Evolutionary conservation across 2,797 vertebrate genomes (phyloP).

Genomic region (Rousettus madagascariensis): DNA sequence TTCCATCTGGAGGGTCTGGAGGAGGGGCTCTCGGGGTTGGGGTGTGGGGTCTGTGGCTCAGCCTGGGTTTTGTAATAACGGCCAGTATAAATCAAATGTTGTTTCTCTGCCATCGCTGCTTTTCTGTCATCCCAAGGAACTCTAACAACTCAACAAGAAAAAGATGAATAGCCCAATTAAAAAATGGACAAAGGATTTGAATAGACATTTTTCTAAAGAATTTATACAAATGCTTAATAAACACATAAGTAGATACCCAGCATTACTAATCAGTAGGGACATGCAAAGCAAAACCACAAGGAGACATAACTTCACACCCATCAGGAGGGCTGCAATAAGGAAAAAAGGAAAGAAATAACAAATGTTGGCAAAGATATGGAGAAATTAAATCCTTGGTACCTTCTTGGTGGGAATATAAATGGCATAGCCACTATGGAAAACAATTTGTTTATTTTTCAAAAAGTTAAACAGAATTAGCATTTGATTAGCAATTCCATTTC

Average conservation of each 20-base stretch:
- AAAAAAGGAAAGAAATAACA: background rate
- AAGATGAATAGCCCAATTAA: background rate
- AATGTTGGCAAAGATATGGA: background rate
- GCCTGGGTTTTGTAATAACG: no score
- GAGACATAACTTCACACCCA: background rate
- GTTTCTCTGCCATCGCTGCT: no score
- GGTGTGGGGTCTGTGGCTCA: no score
- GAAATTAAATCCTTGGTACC: background rate
- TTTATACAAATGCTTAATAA: background rate
- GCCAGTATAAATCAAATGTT: no score
- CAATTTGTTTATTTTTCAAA: background rate
- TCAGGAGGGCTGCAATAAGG: background rate
- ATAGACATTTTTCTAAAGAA: background rate
- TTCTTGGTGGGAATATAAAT: background rate
- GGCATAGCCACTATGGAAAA: background rate
- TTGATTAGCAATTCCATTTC: background rate
- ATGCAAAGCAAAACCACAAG: background rate
- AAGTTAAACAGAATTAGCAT: background rate
- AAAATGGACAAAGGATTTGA: background rate
- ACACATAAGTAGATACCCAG: background rate
- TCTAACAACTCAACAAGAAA: background rate
- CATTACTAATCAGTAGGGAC: background rate
- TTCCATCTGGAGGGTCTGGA: no score
- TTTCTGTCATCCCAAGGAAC: background rate
- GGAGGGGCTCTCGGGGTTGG: no score